Percentiles rank a stretch among this genome's conserved stretches.
Evolutionary conservation across 2,113 vertebrate species (phyloP).

Genomic region (Paralichthys olivaceus): DNA sequence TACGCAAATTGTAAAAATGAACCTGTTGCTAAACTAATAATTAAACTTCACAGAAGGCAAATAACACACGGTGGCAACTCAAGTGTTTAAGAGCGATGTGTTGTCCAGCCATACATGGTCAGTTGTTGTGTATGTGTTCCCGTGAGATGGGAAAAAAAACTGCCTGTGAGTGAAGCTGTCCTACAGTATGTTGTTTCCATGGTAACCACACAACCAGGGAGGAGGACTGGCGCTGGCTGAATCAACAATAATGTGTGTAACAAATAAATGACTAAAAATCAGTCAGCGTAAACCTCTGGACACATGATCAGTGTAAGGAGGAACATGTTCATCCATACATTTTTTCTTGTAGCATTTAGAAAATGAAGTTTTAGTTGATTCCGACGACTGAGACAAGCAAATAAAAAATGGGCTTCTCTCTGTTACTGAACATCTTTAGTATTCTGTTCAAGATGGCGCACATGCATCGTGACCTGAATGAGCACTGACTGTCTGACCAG

Average conservation of each 20-base stretch:
- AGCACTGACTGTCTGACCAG: neutral
- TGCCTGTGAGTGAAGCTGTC: constrained; percentile 2
- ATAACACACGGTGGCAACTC: neutral
- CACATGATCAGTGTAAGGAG: neutral
- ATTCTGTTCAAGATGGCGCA: constrained; percentile 1
- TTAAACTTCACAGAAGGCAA: neutral
- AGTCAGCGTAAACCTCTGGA: neutral
- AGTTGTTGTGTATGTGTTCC: constrained; percentile 9
- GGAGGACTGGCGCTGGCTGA: constrained; percentile 9
- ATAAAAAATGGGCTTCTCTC: neutral
- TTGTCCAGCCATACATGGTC: neutral
- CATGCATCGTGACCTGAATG: constrained; percentile 2
- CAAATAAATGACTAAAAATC: neutral
- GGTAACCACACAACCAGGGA: constrained; percentile 23
- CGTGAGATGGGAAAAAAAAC: neutral
- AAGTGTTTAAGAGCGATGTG: neutral
- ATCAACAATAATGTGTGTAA: constrained; percentile 5
- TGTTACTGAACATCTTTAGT: constrained; percentile 20
- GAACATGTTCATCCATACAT: too few species aligned
- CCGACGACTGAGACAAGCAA: too few species aligned
- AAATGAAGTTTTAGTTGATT: too few species aligned
- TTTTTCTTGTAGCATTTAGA: too few species aligned
- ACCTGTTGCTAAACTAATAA: neutral
- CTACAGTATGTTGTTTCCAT: constrained; percentile 50
- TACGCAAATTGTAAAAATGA: too few species aligned